Evolutionary conservation across 1,140 invertebrate genomes (phyloP).

Genomic region (Oreohelix idahoensis): DNA sequence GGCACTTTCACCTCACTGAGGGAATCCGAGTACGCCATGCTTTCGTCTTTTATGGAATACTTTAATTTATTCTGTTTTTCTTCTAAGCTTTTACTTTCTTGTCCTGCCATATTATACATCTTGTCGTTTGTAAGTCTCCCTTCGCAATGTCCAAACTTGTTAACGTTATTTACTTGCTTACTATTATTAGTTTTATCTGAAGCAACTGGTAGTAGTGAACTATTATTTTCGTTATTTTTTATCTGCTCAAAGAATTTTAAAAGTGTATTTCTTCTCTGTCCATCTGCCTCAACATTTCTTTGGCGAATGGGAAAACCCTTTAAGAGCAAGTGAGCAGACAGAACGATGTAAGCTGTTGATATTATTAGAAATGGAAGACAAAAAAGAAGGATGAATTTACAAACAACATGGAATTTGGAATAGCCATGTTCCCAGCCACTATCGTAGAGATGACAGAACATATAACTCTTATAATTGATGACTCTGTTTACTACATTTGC

Average conservation of each 20-base stretch:
- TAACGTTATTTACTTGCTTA: no score
- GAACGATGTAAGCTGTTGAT: constrained; percentile 86
- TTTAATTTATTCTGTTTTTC: neutral
- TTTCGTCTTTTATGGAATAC: no score
- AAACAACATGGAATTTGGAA: constrained; percentile 80
- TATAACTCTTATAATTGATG: constrained; percentile 50
- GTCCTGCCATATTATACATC: no score
- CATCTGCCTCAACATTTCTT: neutral
- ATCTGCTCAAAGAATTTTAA: no score
- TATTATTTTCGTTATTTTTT: no score
- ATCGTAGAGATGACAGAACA: constrained; percentile 65
- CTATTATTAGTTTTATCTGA: no score
- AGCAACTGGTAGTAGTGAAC: no score
- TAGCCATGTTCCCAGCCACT: constrained; percentile 73
- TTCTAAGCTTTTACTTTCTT: neutral
- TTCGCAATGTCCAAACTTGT: no score
- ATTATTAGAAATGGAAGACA: constrained; percentile 86
- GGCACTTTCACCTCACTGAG: neutral
- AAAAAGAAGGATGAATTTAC: constrained; percentile 87
- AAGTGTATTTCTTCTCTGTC: no score
- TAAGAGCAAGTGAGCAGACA: constrained; percentile 86
- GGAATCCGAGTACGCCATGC: no score
- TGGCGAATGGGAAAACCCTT: constrained; percentile 1
- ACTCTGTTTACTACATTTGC: neutral
- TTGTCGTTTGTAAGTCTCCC: no score